A percentile compares a stretch with the other conserved stretches of the same genome.
Conservation (phyloP, 1,140 invertebrate genomes). For the Euglossa dilemma region DNA sequence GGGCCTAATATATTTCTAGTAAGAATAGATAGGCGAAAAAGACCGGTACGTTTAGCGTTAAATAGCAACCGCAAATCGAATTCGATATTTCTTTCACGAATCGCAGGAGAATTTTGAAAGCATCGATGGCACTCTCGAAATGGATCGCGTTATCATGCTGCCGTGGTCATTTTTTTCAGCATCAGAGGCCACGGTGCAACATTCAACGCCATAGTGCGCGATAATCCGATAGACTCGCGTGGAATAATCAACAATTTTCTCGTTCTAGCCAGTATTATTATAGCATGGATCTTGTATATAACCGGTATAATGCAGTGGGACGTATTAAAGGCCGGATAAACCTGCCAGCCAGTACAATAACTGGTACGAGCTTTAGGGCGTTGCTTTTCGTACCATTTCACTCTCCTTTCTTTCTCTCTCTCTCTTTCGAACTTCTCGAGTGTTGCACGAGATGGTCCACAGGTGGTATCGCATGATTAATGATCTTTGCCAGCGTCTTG, state of each 20-base stretch:
- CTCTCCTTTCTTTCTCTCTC: background rate
- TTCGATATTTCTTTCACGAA: no score
- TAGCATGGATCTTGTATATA: slow-evolving; percentile 44
- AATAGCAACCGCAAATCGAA: no score
- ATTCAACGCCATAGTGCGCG: slow-evolving; percentile 15
- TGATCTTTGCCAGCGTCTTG: slow-evolving; percentile 51
- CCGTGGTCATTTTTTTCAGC: background rate
- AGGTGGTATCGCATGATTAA: slow-evolving; percentile 69
- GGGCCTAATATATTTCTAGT: no score
- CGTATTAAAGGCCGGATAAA: slow-evolving; percentile 67
- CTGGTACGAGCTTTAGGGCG: slow-evolving; percentile 38
- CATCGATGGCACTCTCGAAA: background rate
- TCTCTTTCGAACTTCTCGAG: slow-evolving; percentile 16
- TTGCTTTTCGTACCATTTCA: slow-evolving; percentile 29
- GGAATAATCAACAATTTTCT: slow-evolving; percentile 56
- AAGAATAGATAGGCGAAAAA: no score
- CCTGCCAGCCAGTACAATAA: slow-evolving; percentile 66
- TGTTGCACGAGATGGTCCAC: slow-evolving; percentile 29
- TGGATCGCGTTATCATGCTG: background rate
- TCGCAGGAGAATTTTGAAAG: no score
- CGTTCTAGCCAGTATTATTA: slow-evolving; percentile 56
- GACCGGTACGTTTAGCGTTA: no score
- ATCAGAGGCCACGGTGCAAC: background rate
- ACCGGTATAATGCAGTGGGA: slow-evolving; percentile 52
- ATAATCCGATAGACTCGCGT: slow-evolving; percentile 32